These are phyloP conservation scores for Drosophila neonasuta DNA, from an alignment of 2,888 invertebrate species.

Conservation along the genomic window DNA sequence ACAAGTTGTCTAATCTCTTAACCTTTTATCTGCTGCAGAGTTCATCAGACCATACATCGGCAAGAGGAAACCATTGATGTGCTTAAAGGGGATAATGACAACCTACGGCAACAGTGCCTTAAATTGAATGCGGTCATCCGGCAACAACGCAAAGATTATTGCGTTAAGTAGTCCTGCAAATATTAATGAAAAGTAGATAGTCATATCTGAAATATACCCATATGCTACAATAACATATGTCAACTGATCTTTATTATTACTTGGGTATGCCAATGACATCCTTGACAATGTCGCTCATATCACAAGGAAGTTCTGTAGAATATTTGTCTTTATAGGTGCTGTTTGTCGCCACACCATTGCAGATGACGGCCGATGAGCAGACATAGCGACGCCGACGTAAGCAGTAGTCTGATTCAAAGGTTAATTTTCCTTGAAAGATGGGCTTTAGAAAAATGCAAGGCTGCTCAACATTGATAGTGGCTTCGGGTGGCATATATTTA, in stretches of 20 bases:
- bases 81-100: constrained; percentile 87
- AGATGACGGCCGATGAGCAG: constrained; percentile 22
- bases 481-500: not conserved
- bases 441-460: constrained; percentile 33
- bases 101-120: constrained; percentile 88
- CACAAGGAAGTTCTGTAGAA: not conserved
- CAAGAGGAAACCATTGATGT: constrained; percentile 90
- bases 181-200: not conserved
- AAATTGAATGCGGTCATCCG: constrained; percentile 89
- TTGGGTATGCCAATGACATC: constrained; percentile 15
- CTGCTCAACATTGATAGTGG: not conserved
- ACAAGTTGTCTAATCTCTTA: not conserved
- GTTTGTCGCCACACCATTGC: constrained; percentile 18
- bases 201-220: constrained; percentile 1
- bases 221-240: not conserved
- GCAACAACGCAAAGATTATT: constrained; percentile 89
- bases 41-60: constrained; percentile 90
- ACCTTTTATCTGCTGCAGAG: constrained; percentile 83
- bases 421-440: not conserved
- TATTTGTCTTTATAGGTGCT: not conserved
- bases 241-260: not conserved
- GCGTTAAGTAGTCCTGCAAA: constrained; percentile 75
- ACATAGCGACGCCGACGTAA: constrained; percentile 7
- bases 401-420: constrained; percentile 22
- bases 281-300: not conserved